phyloP scores from a whole-genome alignment of 2,797 vertebrate genomes.

The Melanogrammus aeglefinus region DNA sequence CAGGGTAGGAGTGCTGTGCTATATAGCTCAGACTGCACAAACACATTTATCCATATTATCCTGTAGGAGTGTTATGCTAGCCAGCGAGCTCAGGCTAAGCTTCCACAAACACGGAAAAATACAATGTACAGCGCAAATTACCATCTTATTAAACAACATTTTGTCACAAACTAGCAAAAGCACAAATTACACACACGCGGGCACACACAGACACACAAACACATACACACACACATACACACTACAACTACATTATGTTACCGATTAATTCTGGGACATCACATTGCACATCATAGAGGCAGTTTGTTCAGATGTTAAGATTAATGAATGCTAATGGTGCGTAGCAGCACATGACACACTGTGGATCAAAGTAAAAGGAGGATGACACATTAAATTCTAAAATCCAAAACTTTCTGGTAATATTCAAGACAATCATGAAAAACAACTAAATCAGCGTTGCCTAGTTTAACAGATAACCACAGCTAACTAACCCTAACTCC shows the following conservation, averaged over 20 bases:
- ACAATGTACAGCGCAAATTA: background rate
- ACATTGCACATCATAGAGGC: background rate
- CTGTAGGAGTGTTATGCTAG: too few relatives aligned
- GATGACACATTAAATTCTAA: background rate
- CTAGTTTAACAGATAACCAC: background rate
- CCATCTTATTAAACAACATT: background rate
- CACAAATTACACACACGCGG: too few relatives aligned
- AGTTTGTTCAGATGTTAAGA: conserved; percentile 12
- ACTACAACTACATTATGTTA: background rate
- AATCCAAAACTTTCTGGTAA: background rate
- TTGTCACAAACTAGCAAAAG: background rate
- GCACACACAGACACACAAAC: background rate
- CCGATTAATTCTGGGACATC: background rate
- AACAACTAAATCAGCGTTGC: background rate
- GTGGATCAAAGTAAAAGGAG: conserved; percentile 18
- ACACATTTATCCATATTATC: background rate
- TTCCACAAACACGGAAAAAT: background rate
- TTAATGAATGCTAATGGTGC: conserved; percentile 42
- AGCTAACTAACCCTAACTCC: background rate
- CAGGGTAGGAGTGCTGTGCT: background rate
- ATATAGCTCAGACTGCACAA: background rate
- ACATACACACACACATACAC: background rate
- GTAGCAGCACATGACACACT: conserved; percentile 31
- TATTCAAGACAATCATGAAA: background rate
- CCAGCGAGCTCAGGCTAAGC: too few relatives aligned